Evolutionary conservation across 2,888 invertebrate species (phyloP).

Genomic region (Pelosia muscerda): DNA sequence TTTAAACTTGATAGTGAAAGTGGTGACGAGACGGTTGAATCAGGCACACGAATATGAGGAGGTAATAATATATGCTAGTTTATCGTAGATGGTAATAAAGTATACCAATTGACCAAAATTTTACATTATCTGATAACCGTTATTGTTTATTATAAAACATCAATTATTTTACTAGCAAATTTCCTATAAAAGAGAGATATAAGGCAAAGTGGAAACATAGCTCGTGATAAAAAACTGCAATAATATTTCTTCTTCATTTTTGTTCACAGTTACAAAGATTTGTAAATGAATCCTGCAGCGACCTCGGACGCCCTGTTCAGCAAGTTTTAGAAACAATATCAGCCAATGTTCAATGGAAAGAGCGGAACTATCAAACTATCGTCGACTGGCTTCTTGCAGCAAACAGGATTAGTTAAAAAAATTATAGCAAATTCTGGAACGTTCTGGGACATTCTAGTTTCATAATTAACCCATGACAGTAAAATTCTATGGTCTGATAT

Average conservation of each 20-base stretch:
- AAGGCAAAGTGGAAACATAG: neutral
- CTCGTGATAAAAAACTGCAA: too few relatives aligned
- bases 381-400: conserved; percentile 89
- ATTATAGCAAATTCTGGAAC: conserved; percentile 4
- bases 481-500: neutral
- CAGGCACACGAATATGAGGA: conserved; percentile 92
- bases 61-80: conserved; percentile 72
- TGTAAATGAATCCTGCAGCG: conserved; percentile 87
- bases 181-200: neutral
- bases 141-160: neutral
- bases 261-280: conserved; percentile 89
- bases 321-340: conserved; percentile 94
- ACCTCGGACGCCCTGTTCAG: conserved; percentile 91
- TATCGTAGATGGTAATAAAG: neutral
- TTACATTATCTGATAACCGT: neutral
- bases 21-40: conserved; percentile 91
- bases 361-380: conserved; percentile 91
- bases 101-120: neutral
- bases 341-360: conserved; percentile 95
- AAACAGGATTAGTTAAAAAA: conserved; percentile 53
- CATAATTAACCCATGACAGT: conserved; percentile 16
- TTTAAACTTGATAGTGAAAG: conserved; percentile 90
- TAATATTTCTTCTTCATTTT: neutral
- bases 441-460: conserved; percentile 7
- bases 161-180: neutral